These are phyloP conservation scores for Synanthedon andrenaeformis DNA, from an alignment of 2,888 invertebrate species.

Conservation along the genomic window DNA sequence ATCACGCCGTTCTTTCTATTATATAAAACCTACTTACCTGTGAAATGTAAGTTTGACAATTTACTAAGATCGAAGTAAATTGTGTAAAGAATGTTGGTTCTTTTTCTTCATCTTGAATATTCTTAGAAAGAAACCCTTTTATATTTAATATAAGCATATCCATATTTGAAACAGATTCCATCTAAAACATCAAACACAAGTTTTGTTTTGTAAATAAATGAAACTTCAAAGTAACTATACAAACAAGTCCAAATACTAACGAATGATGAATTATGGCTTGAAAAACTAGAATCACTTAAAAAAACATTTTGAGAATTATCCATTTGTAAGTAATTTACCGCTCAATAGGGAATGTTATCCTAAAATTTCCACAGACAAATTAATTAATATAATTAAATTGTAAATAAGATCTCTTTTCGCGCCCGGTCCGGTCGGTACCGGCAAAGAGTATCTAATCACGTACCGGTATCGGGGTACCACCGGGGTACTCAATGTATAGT, in stretches of 20 bases:
- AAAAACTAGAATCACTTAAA: constrained; percentile 21
- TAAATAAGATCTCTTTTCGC: too few relatives aligned
- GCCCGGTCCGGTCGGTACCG: too few relatives aligned
- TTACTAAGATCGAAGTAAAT: constrained; percentile 28
- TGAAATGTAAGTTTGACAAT: constrained; percentile 32
- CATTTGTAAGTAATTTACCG: constrained; percentile 16
- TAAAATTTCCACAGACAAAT: too few relatives aligned
- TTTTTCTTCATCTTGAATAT: constrained; percentile 12
- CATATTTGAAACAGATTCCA: constrained; percentile 22
- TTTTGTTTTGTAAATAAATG: too few relatives aligned
- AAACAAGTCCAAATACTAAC: too few relatives aligned
- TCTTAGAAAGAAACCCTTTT: constrained; percentile 20
- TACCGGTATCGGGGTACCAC: too few relatives aligned
- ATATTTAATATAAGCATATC: constrained; percentile 27
- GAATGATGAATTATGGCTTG: constrained; percentile 11
- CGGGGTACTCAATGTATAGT: too few relatives aligned
- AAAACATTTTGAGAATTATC: constrained; percentile 41
- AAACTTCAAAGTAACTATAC: too few relatives aligned
- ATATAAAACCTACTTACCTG: constrained; percentile 23
- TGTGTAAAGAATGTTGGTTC: constrained; percentile 18
- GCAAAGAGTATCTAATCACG: too few relatives aligned
- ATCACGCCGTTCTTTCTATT: too few relatives aligned
- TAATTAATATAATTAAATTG: too few relatives aligned
- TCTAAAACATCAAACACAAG: constrained; percentile 13
- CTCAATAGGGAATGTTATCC: too few relatives aligned